Evolutionary conservation across 2,888 invertebrate species (phyloP).

Genomic region (Erebia epiphron): DNA sequence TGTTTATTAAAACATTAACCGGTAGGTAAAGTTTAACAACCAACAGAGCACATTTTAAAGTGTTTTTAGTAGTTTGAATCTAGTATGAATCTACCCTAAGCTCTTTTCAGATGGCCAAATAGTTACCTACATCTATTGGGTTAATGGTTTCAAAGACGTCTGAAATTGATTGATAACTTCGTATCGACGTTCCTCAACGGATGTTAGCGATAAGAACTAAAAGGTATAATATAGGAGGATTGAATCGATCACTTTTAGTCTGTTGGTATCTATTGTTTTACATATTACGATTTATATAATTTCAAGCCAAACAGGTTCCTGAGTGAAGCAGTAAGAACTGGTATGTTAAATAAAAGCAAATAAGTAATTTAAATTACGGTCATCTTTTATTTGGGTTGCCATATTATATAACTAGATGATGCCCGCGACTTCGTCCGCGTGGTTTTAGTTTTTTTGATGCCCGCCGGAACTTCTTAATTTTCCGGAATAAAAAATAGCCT

Average conservation of each 20-base stretch:
- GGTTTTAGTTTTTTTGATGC: no score
- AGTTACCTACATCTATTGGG: conserved; percentile 60
- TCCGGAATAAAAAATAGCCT: no score
- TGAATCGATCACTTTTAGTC: conserved; percentile 47
- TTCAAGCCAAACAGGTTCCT: conserved; percentile 14
- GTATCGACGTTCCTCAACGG: conserved; percentile 39
- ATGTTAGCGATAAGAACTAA: conserved; percentile 39
- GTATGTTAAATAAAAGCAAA: neutral
- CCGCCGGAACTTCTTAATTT: no score
- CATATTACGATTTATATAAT: conserved; percentile 20
- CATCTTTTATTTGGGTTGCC: no score
- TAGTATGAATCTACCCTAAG: conserved; percentile 18
- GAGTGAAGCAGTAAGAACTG: neutral
- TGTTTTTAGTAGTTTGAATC: neutral
- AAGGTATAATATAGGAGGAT: conserved; percentile 53
- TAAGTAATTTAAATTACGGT: no score
- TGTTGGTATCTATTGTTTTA: conserved; percentile 25
- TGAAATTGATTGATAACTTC: conserved; percentile 65
- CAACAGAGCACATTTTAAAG: no score
- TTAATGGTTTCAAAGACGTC: conserved; percentile 72
- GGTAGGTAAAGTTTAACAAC: no score
- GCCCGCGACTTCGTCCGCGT: no score
- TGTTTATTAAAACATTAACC: no score
- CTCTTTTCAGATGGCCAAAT: conserved; percentile 61
- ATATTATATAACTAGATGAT: no score